Percentiles rank a stretch among this genome's conserved stretches.
These are phyloP conservation scores for Drosophila nasuta DNA, from an alignment of 1,140 invertebrate genomes.

Conservation along the genomic window DNA sequence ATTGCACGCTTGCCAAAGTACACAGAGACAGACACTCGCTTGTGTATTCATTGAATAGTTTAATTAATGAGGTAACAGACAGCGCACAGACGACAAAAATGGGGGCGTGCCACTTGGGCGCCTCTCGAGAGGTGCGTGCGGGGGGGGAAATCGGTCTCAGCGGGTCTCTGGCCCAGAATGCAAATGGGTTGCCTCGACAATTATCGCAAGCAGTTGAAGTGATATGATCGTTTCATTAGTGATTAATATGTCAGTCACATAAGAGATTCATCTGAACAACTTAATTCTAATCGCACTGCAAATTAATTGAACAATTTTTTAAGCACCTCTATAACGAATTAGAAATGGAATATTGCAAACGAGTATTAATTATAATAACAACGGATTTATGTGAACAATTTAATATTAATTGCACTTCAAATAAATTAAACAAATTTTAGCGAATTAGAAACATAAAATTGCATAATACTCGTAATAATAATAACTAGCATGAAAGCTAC, in stretches of 20 bases:
- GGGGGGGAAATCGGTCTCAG: neutral
- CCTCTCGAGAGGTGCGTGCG: neutral
- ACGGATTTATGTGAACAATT: too few relatives aligned
- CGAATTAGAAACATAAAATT: too few relatives aligned
- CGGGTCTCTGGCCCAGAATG: slow-evolving; percentile 11
- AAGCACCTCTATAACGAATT: too few relatives aligned
- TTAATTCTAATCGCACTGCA: neutral
- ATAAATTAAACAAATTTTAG: too few relatives aligned
- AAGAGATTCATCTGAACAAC: slow-evolving; percentile 1
- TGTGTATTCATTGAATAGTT: slow-evolving; percentile 6
- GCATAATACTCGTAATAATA: too few relatives aligned
- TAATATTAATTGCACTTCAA: too few relatives aligned
- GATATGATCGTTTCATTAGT: neutral
- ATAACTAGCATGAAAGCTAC: too few relatives aligned
- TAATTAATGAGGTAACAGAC: slow-evolving; percentile 55
- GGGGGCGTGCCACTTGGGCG: slow-evolving; percentile 38
- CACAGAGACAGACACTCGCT: slow-evolving; percentile 8
- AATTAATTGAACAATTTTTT: too few relatives aligned
- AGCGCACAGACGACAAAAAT: slow-evolving; percentile 43
- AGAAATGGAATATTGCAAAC: too few relatives aligned
- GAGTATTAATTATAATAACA: too few relatives aligned
- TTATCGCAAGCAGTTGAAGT: slow-evolving; percentile 1
- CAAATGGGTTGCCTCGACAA: slow-evolving; percentile 22
- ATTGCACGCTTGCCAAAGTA: slow-evolving; percentile 51
- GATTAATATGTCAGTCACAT: neutral